Percentiles rank a stretch among this genome's conserved stretches.
phyloP scores from a whole-genome alignment of 2,888 invertebrate species.

The Sinhomidia bicolor region DNA sequence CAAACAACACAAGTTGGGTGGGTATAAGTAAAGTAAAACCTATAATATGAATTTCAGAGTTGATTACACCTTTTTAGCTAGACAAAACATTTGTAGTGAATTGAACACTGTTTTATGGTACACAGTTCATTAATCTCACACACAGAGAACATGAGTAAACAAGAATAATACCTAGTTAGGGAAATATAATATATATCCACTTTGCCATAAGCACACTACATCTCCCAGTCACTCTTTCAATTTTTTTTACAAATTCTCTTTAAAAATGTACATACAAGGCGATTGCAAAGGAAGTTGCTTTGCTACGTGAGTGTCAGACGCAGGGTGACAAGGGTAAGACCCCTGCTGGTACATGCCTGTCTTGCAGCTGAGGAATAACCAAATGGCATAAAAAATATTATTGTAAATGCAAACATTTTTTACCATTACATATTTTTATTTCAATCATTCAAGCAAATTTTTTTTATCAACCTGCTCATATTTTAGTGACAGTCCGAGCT shows the following conservation, averaged over 20 bases:
- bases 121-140: constrained; percentile 25
- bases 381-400: constrained; percentile 29
- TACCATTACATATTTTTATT: constrained; percentile 1
- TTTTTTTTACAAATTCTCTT: no score
- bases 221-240: no score
- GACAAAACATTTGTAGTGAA: constrained; percentile 29
- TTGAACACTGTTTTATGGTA: background rate
- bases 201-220: no score
- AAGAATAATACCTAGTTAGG: no score
- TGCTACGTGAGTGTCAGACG: background rate
- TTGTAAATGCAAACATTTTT: constrained; percentile 8
- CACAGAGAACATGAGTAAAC: no score
- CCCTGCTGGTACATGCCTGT: constrained; percentile 41
- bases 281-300: constrained; percentile 12
- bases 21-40: constrained; percentile 46
- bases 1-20: no score
- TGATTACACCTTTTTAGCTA: constrained; percentile 35
- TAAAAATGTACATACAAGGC: background rate
- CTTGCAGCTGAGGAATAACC: constrained; percentile 18
- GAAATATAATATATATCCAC: no score
- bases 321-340: constrained; percentile 38
- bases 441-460: constrained; percentile 2
- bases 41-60: constrained; percentile 22
- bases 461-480: constrained; percentile 8
- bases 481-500: constrained; percentile 26